Base-by-base conservation (phyloP, 2,113 vertebrate species). In the Cathartes aura region DNA sequence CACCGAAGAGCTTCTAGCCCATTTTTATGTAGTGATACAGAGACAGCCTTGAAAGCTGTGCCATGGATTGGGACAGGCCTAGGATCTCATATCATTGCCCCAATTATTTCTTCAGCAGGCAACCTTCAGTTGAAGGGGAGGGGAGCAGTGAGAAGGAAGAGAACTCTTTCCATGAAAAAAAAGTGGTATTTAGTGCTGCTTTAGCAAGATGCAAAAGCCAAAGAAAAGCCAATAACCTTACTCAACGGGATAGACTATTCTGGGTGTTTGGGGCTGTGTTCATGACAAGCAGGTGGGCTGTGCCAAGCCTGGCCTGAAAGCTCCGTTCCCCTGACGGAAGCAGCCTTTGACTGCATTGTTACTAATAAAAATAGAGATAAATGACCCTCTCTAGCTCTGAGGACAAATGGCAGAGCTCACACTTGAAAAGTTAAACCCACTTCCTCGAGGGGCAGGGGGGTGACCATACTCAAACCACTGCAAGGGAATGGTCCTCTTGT, bases 231-330 rank as follows among this genome's bases (percentile, higher is more conserved):
- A 89, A 40, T 48, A 43, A 50, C 8, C 9, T n/a, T 60, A 42
- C 3, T 17, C 27, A n/a, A 7, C 22, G 19, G 11, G 3, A 58
- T 40, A 62, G 21, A 12, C 3, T 43, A 1, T 43, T 50, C 48
- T 78, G 32, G 12, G 15, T 53, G 20, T 59, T 27, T 47, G 26
- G 22, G 17, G 8, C 19, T 59, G 29, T 11, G 6, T 14, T 80
- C 20, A 32, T 0, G 1, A 29, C 5, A 45, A 68, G 43, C 8
- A 56, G 29, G 27, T 27, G 11, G 5, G 9, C 21, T 14, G 8
- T 58, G 18, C 15, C 3, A 24, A 48, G 11, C 18, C 23, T n/a
- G 23, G 19, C 6, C 66, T n/a, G 52, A 71, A 93, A 86, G 21
- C 42, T 22, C 20, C 6, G 6, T 43, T 56, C 9, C 19, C 4